Base-by-base conservation (phyloP, 2,797 vertebrate genomes). In the Chrysocyon brachyurus region DNA sequence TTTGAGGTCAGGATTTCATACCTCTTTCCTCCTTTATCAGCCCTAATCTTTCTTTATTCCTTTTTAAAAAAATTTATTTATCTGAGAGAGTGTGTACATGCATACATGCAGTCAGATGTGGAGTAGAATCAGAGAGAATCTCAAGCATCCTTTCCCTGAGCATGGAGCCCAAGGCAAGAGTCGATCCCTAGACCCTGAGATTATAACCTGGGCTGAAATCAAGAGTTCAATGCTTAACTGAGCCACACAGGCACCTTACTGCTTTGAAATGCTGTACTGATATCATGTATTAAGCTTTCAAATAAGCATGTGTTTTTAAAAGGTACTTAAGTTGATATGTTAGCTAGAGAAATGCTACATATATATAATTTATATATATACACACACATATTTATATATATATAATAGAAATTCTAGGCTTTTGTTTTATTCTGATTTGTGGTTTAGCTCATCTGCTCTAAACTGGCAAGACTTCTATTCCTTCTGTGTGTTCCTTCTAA, bases 391-490 rank as follows among this genome's bases (percentile, higher is more conserved):
- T 40, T 6, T 40, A 52, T 31, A 56, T 59, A 57, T n/a, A 85
- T 61, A 56, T 64, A 87, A 63, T 5, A 86, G 10, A 82, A 57
- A 88, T 57, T 59, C 70, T 46, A 70, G 56, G 28, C 28, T 89
- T 83, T 59, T 90, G 72, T 70, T 88, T 84, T 61, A 66, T 40
- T 89, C 78, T 63, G 6, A 88, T 82, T 64, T 92, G 36, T 57
- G 81, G 26, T 40, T 70, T 77, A 12, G 21, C 52, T 68, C 28
- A 64, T 46, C 61, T 59, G 40, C 3, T 87, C 8, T 26, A 88
- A 88, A 77, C 5, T 66, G 86, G 40, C 12, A 66, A 31, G 24
- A n/a, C 52, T 92, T 66, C 82, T 40, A 64, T 54, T 49, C 49
- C 49, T 40, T 36, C 36, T 40, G 12, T 61, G 12, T 77, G 40